These are phyloP conservation scores for Momotus momota DNA, from an alignment of 2,797 vertebrate genomes.

Conservation along the genomic window DNA sequence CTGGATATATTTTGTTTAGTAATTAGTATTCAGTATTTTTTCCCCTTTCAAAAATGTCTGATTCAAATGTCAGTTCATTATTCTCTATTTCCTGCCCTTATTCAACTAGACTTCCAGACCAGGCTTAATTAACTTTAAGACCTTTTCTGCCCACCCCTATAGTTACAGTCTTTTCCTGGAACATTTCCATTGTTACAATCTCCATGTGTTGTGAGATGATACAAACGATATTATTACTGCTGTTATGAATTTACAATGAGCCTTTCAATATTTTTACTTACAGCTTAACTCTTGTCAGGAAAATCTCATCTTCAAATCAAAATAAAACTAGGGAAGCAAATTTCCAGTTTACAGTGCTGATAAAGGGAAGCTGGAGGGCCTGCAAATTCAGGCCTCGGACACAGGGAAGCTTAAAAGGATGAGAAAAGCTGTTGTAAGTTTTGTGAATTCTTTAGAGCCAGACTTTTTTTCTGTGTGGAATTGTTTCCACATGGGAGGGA, in stretches of 20 bases:
- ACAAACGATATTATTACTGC: conserved; percentile 10
- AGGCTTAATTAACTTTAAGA: conserved; percentile 46
- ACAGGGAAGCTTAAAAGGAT: not conserved
- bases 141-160: conserved; percentile 19
- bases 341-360: not conserved
- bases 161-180: conserved; percentile 40
- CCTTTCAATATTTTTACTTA: conserved; percentile 4
- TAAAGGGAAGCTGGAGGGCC: not conserved
- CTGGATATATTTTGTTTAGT: conserved; percentile 6
- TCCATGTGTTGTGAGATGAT: conserved; percentile 26
- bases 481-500: not conserved
- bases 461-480: not conserved
- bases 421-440: not conserved
- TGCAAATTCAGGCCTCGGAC: not conserved
- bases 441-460: not conserved
- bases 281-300: not conserved
- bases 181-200: conserved; percentile 36
- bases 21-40: conserved; percentile 10
- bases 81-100: conserved; percentile 57
- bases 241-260: conserved; percentile 7
- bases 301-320: conserved; percentile 7
- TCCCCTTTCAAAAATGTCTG: not conserved
- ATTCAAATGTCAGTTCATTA: conserved; percentile 62
- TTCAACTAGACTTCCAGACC: conserved; percentile 12
- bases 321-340: not conserved